phyloP scores from a whole-genome alignment of 2,113 vertebrate genomes.

The Sorex fumeus region DNA sequence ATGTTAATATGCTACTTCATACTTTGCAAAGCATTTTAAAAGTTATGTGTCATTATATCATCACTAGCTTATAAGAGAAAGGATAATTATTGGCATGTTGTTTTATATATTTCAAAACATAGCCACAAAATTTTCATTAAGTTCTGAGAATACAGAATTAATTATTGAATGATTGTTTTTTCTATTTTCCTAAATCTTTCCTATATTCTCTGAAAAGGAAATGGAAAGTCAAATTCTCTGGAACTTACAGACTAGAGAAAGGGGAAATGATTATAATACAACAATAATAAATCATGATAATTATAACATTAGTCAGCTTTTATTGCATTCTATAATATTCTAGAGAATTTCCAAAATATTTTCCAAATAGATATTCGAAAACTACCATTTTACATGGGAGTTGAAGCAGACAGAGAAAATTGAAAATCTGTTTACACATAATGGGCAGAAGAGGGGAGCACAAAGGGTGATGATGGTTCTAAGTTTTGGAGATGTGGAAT shows the following conservation, averaged over 20 bases:
- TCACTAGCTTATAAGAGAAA: neutral
- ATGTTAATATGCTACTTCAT: neutral
- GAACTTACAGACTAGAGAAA: neutral
- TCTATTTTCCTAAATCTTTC: neutral
- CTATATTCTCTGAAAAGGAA: neutral
- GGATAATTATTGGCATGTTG: neutral
- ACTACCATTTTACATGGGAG: neutral
- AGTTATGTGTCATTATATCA: neutral
- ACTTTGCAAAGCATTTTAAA: constrained; percentile 3
- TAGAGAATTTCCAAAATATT: neutral
- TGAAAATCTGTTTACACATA: neutral
- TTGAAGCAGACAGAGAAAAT: neutral
- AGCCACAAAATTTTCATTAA: neutral
- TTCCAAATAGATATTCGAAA: constrained; percentile 2
- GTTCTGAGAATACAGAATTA: neutral
- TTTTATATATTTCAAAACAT: constrained; percentile 16
- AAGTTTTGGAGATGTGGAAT: neutral
- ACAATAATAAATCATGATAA: neutral
- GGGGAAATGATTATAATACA: neutral
- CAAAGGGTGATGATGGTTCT: neutral
- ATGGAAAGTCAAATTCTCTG: constrained; percentile 43
- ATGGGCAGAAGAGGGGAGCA: neutral
- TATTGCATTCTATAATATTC: neutral
- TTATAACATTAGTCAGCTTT: neutral
- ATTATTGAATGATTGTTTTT: neutral